phyloP scores from a whole-genome alignment of 2,113 vertebrate species.

The Cyphotilapia sp. region DNA sequence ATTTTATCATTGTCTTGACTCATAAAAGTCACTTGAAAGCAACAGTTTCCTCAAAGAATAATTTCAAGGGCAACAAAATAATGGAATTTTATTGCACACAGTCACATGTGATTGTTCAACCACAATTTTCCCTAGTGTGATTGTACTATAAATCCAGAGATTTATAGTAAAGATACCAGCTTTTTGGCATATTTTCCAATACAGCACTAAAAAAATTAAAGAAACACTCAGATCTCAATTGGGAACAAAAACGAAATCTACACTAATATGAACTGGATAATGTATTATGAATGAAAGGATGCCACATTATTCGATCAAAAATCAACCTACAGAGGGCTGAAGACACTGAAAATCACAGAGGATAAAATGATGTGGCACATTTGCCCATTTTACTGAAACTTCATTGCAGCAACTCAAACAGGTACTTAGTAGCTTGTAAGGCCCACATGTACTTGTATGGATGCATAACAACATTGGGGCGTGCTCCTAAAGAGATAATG shows the following conservation, averaged over 20 bases:
- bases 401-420: background rate
- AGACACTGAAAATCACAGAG: background rate
- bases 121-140: background rate
- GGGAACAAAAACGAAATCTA: accelerated
- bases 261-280: background rate
- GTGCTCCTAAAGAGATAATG: accelerated
- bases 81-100: background rate
- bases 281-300: background rate
- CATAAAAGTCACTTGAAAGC: background rate
- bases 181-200: background rate
- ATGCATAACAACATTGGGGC: background rate
- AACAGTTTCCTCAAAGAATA: background rate
- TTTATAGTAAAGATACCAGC: background rate
- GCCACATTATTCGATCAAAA: background rate
- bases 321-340: accelerated
- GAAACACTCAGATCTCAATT: background rate
- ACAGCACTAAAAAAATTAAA: background rate
- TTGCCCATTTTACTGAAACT: background rate
- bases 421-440: background rate
- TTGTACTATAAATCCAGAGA: background rate
- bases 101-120: background rate
- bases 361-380: background rate
- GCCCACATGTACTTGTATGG: background rate
- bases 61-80: background rate
- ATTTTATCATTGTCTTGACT: background rate